Conservation (phyloP, 2,888 invertebrate species). For the Stenodema calcarata region DNA sequence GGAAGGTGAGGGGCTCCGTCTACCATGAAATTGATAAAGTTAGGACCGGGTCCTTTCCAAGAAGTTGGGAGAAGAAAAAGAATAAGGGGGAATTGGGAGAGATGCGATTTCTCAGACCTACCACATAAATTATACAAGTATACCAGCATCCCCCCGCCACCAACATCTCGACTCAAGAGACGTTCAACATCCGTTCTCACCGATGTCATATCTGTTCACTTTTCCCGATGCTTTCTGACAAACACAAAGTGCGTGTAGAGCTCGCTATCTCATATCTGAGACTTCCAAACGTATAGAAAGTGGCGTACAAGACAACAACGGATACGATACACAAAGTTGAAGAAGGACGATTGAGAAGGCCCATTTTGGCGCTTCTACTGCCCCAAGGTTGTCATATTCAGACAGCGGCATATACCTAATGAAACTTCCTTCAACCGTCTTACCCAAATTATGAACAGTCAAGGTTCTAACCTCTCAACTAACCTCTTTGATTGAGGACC, state of each 20-base stretch:
- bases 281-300: background rate
- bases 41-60: background rate
- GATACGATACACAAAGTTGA: too few species aligned
- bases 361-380: too few species aligned
- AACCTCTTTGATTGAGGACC: too few species aligned
- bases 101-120: conserved; percentile 11
- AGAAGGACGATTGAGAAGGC: too few species aligned
- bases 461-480: too few species aligned
- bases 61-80: background rate
- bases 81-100: background rate
- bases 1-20: background rate
- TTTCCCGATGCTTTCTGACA: background rate
- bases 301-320: too few species aligned
- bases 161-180: too few species aligned
- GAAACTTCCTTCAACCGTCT: too few species aligned
- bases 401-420: too few species aligned
- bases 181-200: background rate
- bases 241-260: conserved; percentile 2
- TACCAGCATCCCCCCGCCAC: background rate
- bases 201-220: background rate
- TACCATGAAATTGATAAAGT: conserved; percentile 43
- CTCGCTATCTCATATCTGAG: background rate
- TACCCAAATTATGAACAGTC: too few species aligned
- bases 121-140: conserved; percentile 24
- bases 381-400: too few species aligned